Evolutionary conservation across 2,113 vertebrate species (phyloP).

Genomic region (Probosciger aterrimus): DNA sequence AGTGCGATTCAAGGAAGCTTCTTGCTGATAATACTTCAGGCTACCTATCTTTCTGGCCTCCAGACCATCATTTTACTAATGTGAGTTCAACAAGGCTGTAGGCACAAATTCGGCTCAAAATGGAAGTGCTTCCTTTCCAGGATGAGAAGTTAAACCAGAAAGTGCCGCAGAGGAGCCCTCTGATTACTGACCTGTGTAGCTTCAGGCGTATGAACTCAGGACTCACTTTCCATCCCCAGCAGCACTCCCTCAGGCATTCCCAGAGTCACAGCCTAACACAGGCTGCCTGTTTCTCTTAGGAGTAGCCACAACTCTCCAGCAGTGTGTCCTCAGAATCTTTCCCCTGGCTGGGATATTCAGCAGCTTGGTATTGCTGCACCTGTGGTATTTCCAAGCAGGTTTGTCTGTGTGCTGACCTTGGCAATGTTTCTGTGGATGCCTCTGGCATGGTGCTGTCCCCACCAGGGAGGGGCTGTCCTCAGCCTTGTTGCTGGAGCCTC

Average conservation of each 20-base stretch:
- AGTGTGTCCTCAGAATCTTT: not conserved
- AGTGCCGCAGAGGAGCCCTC: not conserved
- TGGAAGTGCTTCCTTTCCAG: not conserved
- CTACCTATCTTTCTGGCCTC: not conserved
- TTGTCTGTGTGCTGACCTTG: not conserved
- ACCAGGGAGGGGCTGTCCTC: accelerated
- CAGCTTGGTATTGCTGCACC: not conserved
- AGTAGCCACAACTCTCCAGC: not conserved
- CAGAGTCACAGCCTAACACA: not conserved
- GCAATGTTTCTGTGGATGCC: not conserved
- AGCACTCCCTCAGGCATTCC: accelerated
- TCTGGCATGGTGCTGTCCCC: not conserved
- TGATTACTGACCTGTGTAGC: not conserved
- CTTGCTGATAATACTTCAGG: not conserved
- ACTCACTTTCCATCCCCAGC: not conserved
- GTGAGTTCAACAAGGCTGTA: not conserved
- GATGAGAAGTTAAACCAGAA: not conserved
- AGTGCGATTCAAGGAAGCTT: not conserved
- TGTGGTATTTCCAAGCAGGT: not conserved
- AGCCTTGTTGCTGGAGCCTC: not conserved
- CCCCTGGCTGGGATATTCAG: not conserved
- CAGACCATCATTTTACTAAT: not conserved
- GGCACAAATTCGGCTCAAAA: not conserved
- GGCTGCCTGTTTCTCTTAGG: not conserved
- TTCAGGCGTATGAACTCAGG: not conserved